Percentiles rank a stretch among this genome's conserved stretches.
These are phyloP conservation scores for Suillia variegata DNA, from an alignment of 2,888 invertebrate genomes.

Conservation along the genomic window DNA sequence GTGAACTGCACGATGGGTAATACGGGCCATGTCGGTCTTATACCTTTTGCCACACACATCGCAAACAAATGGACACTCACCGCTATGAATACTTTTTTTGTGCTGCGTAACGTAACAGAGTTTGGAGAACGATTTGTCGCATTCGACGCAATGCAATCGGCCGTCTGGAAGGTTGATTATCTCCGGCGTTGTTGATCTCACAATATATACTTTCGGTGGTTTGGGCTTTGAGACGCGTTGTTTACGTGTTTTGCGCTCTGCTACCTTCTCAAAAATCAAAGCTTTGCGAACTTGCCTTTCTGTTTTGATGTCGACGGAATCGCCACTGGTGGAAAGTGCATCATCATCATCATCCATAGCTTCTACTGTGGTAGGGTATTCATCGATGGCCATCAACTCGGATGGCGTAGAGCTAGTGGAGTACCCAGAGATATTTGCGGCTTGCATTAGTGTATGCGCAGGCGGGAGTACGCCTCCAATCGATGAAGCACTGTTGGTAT, in stretches of 20 bases:
- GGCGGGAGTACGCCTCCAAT: constrained; percentile 57
- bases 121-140: constrained; percentile 83
- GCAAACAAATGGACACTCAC: constrained; percentile 85
- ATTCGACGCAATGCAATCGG: constrained; percentile 74
- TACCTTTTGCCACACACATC: constrained; percentile 85
- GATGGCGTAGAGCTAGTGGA: constrained; percentile 37
- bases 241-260: constrained; percentile 30
- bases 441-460: constrained; percentile 39
- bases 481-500: constrained; percentile 49
- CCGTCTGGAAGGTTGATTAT: constrained; percentile 49
- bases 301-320: constrained; percentile 18
- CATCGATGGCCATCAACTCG: constrained; percentile 41
- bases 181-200: constrained; percentile 42
- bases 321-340: constrained; percentile 5
- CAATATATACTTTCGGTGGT: no score
- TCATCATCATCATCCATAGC: constrained; percentile 52
- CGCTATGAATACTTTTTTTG: constrained; percentile 86
- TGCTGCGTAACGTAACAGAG: constrained; percentile 89
- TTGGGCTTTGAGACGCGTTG: constrained; percentile 39
- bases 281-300: constrained; percentile 14
- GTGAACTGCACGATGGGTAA: constrained; percentile 78
- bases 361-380: constrained; percentile 51
- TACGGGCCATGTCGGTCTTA: constrained; percentile 72
- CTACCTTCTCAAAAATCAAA: constrained; percentile 13
- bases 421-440: neutral